phyloP scores from a whole-genome alignment of 2,113 vertebrate species.

The Peromyscus californicus region DNA sequence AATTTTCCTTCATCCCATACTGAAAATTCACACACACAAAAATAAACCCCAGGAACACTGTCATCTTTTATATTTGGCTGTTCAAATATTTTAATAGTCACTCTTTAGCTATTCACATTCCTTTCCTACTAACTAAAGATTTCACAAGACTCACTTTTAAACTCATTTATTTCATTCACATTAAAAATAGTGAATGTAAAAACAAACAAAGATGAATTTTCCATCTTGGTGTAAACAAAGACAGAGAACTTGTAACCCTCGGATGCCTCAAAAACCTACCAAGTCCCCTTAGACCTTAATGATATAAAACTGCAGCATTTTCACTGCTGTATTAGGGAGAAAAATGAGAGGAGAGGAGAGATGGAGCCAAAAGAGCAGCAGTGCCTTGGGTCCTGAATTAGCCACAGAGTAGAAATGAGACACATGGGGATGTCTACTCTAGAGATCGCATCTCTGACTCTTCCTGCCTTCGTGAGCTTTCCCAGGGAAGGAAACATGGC shows the following conservation, averaged over 20 bases:
- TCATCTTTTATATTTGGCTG: neutral
- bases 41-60: neutral
- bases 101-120: neutral
- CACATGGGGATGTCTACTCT: slow-evolving; percentile 20
- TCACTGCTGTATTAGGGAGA: neutral
- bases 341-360: neutral
- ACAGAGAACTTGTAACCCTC: neutral
- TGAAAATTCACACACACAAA: neutral
- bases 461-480: slow-evolving; percentile 8
- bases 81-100: neutral
- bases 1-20: neutral
- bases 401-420: slow-evolving; percentile 34
- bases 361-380: neutral
- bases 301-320: neutral
- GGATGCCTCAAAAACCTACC: neutral
- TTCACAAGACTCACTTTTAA: neutral
- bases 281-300: no score
- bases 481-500: neutral
- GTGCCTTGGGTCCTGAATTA: slow-evolving; percentile 43
- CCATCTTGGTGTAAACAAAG: neutral
- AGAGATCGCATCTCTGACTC: slow-evolving; percentile 10
- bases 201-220: neutral
- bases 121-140: neutral
- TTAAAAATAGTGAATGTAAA: neutral
- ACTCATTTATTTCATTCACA: neutral